Base-by-base conservation (phyloP, 2,113 vertebrate genomes). In the Microtus pennsylvanicus region DNA sequence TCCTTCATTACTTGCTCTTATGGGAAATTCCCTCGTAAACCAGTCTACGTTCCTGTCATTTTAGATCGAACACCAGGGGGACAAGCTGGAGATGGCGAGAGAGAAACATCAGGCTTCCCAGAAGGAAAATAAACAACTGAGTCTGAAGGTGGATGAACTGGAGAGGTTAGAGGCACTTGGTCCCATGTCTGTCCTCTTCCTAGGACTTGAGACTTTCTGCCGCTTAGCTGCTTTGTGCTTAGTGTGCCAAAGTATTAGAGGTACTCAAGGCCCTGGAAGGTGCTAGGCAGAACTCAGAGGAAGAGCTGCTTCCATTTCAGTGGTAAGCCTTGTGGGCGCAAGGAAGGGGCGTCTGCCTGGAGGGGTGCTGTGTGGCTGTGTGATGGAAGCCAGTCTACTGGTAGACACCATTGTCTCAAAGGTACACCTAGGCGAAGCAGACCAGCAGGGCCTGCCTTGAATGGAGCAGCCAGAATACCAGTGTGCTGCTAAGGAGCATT, bases 41-140 rank as follows among this genome's bases (percentile, higher is more conserved):
- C 97, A 78, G 97, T 98, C 96, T 97, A 28, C 92, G 97, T 98
- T 96, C 96, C 98, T 95, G 98, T 97, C 97, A 98, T 98, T 98
- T 97, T 97, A 99, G 99, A 99, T 99, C 96, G 99, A 99, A 97
- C 99, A 99, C 38, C 99, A 99, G 98, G 98, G 99, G 91, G 98
- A 98, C 98, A 99, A 99, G 98, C 98, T 99, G 98, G 99, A 99
- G 95, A 98, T 99, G 91, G 98, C 99, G 6, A 99, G 99, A 98
- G 99, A 99, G 96, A 99, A 99, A 97, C 99, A 99, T 97, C 98
- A 99, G 69, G 96, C 98, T 52, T 98, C 99, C 94, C 98, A 99
- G 96, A 99, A 99, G 94, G 99, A 99, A 98, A 99, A 99, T 98
- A 99, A 99, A 94, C 98, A 99, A 95, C 98, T 99, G 91, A 99